phyloP scores from a whole-genome alignment of 2,888 invertebrate species.

The Sussaba pulchella region DNA sequence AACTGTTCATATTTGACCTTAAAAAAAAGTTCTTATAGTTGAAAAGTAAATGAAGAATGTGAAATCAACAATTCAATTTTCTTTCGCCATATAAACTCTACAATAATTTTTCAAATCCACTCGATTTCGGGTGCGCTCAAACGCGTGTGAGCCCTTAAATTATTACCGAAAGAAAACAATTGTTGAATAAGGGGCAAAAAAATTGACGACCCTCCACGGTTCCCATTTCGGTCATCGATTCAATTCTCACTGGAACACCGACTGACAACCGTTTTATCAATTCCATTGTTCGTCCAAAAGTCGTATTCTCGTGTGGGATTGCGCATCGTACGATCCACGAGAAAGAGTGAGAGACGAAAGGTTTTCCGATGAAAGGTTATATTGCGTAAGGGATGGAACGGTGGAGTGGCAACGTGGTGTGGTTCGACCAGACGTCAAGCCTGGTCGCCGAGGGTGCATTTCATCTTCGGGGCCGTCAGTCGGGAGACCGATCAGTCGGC shows the following conservation, averaged over 20 bases:
- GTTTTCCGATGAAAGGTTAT: background rate
- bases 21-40: too few species aligned
- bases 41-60: too few species aligned
- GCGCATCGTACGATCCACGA: background rate
- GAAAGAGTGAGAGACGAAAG: constrained; percentile 19
- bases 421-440: constrained; percentile 21
- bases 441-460: constrained; percentile 82
- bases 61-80: too few species aligned
- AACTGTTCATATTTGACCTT: too few species aligned
- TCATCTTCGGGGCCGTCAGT: constrained; percentile 83
- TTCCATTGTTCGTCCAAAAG: constrained; percentile 3
- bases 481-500: constrained; percentile 81
- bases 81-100: too few species aligned
- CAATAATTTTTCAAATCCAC: too few species aligned
- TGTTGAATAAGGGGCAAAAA: too few species aligned
- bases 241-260: background rate
- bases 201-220: background rate
- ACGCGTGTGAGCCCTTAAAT: too few species aligned
- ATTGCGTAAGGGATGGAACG: constrained; percentile 18
- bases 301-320: constrained; percentile 26
- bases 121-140: too few species aligned
- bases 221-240: background rate
- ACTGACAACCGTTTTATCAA: constrained; percentile 12
- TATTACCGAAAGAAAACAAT: too few species aligned
- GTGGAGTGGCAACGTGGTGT: background rate